Percentiles rank a stretch among this genome's conserved stretches.
Conservation (phyloP, 2,797 vertebrate species). For the Propithecus deckenii region DNA sequence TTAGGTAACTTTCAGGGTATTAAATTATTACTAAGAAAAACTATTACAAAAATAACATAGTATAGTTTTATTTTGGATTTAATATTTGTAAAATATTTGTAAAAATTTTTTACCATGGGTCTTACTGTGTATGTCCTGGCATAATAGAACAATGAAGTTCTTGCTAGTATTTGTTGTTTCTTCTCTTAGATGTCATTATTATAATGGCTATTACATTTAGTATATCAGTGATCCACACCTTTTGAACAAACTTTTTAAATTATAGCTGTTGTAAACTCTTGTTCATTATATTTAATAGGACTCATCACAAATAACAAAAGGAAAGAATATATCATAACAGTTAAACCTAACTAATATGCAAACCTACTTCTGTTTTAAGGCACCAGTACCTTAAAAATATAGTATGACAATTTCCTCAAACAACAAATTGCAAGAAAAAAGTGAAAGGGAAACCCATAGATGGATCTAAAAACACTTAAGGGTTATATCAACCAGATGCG, state of each 20-base stretch:
- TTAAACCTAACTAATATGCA: neutral
- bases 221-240: neutral
- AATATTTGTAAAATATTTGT: constrained; percentile 20
- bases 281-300: neutral
- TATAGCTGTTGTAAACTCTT: too few species aligned
- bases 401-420: neutral
- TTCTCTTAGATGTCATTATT: neutral
- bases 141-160: constrained; percentile 29
- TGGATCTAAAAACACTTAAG: neutral
- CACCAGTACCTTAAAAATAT: neutral
- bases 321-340: neutral
- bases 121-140: neutral
- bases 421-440: neutral
- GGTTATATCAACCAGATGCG: neutral
- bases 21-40: constrained; percentile 5
- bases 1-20: constrained; percentile 33
- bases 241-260: neutral
- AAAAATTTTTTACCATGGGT: neutral
- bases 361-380: constrained; percentile 15
- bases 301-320: neutral
- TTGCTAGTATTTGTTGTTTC: constrained; percentile 1
- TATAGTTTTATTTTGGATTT: constrained; percentile 29
- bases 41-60: neutral
- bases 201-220: neutral
- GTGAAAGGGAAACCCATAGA: neutral